Base-by-base conservation (phyloP, 2,113 vertebrate genomes). In the Phalacrocorax carbo region DNA sequence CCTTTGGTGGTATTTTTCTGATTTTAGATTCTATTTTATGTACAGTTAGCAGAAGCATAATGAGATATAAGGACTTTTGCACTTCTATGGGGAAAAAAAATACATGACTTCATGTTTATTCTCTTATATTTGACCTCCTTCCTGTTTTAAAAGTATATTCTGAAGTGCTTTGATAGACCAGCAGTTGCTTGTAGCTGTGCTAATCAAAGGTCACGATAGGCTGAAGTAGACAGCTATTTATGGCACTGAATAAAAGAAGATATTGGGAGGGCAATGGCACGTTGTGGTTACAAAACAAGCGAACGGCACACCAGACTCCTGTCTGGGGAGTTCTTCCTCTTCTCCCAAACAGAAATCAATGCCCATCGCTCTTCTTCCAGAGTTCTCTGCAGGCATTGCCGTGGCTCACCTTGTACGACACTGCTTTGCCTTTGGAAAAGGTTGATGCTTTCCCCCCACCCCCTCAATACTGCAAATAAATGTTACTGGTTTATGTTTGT, bases 171-270 rank as follows among this genome's bases (percentile, higher is more conserved):
- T 84, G 80, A 23, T 52, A 51, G 57, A 61, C 4, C 46, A 72
- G 70, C 66, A 87, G 38, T 84, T 86, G 65, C 52, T 57, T 65
- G 77, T 69, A 70, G 90, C 80, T 0, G 0, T 77, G 71, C 70
- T 94, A 82, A 68, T 90, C 96, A 95, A 97, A 96, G 86, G 95
- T 97, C 93, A 87, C 0, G 0, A 65, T 32, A 80, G 86, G 58
- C 89, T 95, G 62, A 62, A 82, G 54, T 19, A 57, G 91, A n/a
- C 66, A 94, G 81, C 70, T 94, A 48, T 97, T 97, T 96, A 90
- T 94, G 89, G 89, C 94, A 91, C 66, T 70, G 87, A 95, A 90
- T 93, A 93, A 94, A 96, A 93, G 54, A 29, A 79, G 81, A 8
- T 76, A 51, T 9, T 85, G 89, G 78, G 66, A 36, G 5, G 4